Percentiles rank a stretch among this genome's conserved stretches.
phyloP scores from a whole-genome alignment of 2,113 vertebrate genomes.

The Ammodytes marinus region DNA sequence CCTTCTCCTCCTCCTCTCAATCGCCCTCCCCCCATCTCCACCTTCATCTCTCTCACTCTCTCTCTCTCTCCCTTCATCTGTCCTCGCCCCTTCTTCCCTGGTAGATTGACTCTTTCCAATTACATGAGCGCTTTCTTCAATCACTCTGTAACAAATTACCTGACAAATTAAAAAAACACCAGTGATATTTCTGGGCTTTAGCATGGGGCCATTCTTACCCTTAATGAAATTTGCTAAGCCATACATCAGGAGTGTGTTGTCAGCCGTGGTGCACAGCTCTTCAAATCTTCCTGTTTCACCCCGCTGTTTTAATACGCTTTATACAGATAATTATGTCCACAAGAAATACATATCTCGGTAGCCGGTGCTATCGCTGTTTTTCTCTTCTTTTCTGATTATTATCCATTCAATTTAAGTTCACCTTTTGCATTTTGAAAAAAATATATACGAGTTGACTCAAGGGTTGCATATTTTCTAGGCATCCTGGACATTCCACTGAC shows the following conservation, averaged over 20 bases:
- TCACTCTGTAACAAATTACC: slow-evolving; percentile 81
- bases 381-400: slow-evolving; percentile 28
- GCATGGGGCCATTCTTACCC: slow-evolving; percentile 64
- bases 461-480: slow-evolving; percentile 31
- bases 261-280: slow-evolving; percentile 34
- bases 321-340: slow-evolving; percentile 75
- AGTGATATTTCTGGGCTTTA: slow-evolving; percentile 76
- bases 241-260: slow-evolving; percentile 79
- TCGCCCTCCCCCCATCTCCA: slow-evolving; percentile 11
- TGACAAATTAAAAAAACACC: slow-evolving; percentile 83
- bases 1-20: slow-evolving; percentile 22
- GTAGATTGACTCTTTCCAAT: slow-evolving; percentile 82
- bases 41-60: slow-evolving; percentile 34
- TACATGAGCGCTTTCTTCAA: slow-evolving; percentile 81
- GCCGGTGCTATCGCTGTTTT: slow-evolving; percentile 17
- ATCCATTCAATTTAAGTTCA: slow-evolving; percentile 53
- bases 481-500: slow-evolving; percentile 1
- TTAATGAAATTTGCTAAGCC: slow-evolving; percentile 83
- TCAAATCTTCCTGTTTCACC: slow-evolving; percentile 56
- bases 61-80: slow-evolving; percentile 46
- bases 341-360: slow-evolving; percentile 56
- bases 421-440: slow-evolving; percentile 32
- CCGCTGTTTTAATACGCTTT: slow-evolving; percentile 76
- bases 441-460: slow-evolving; percentile 35
- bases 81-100: slow-evolving; percentile 54